Base-by-base conservation (phyloP, 92 coral and sea anemone species). In the Isaurus tuberculatus region DNA sequence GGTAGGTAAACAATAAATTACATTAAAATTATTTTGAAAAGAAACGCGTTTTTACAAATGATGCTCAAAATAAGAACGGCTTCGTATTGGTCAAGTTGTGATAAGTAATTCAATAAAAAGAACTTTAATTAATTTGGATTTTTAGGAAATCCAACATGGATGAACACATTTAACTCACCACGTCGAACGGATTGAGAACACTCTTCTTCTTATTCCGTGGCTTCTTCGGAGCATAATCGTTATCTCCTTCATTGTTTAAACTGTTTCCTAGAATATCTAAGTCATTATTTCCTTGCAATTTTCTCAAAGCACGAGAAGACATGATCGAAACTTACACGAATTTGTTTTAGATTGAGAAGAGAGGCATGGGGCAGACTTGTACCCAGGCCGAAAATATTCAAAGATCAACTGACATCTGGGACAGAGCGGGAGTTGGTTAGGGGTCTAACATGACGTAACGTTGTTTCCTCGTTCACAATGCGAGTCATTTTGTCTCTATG, bases 231-330 rank as follows among this genome's bases (percentile, higher is more conserved):
- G 9, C 69, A 22, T 20, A 77, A 36, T 77, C 36, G 25, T 72
- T 77, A 32, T 25, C 60, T 22, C 58, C 82, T 32, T 77, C 82
- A 36, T 60, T 60, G 36, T 77, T 65, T 0, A 55, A 29, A 34
- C 33, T 34, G 48, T 25, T 55, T 60, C 15, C 70, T 23, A 58
- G 29, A 17, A 58, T 36, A 25, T 77, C 82, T 60, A 77, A 60
- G 1, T 77, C 82, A 30, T 36, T 57, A 13, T 16, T 58, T 77
- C 82, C 82, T 58, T 77, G 82, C 33, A 77, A 77, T 77, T 77
- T 77, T 61, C 82, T 57, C 53, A 77, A 44, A 60, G 68, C 70
- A 77, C 82, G 82, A 77, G 82, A 77, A 34, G 82, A 77, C 82
- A 77, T 77, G 8, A 7, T 28, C 2, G 26, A 22, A 1, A 34